Evolutionary conservation across 2,113 vertebrate genomes (phyloP).

Genomic region (Phylloscopus trochiloides): DNA sequence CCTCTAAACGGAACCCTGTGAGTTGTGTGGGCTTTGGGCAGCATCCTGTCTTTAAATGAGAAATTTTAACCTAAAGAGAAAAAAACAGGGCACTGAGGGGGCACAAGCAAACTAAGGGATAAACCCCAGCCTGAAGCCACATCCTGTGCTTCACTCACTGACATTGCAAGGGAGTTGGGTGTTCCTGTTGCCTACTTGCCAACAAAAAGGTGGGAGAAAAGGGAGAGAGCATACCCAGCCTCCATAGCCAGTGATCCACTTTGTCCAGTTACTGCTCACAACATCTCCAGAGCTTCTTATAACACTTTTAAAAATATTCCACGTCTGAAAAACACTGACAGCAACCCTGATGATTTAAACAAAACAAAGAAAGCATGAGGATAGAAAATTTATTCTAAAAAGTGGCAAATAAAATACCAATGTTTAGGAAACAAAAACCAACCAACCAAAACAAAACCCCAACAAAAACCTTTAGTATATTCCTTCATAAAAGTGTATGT

Average conservation of each 20-base stretch:
- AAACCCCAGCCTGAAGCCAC: background rate
- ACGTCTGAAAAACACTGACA: constrained; percentile 51
- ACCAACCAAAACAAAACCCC: background rate
- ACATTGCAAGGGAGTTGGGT: background rate
- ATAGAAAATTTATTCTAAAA: background rate
- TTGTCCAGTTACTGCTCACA: constrained; percentile 48
- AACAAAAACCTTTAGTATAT: background rate
- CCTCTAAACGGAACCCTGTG: accelerated
- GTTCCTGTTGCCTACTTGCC: background rate
- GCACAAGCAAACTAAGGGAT: background rate
- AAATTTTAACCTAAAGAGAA: background rate
- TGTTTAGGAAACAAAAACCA: background rate
- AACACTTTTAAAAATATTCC: constrained; percentile 49
- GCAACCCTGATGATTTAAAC: constrained; percentile 43
- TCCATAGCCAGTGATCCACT: constrained; percentile 1
- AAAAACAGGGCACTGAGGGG: accelerated
- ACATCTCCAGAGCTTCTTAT: constrained; percentile 11
- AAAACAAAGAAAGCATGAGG: background rate
- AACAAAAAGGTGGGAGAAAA: background rate
- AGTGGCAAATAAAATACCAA: background rate
- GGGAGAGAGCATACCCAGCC: constrained; percentile 43
- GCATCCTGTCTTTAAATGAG: background rate
- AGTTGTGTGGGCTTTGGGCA: background rate
- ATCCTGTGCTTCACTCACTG: background rate
- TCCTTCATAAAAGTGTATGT: background rate